A percentile compares a stretch with the other conserved stretches of the same genome.
phyloP scores from a whole-genome alignment of 2,888 invertebrate species.

The Drosophila putrida region DNA sequence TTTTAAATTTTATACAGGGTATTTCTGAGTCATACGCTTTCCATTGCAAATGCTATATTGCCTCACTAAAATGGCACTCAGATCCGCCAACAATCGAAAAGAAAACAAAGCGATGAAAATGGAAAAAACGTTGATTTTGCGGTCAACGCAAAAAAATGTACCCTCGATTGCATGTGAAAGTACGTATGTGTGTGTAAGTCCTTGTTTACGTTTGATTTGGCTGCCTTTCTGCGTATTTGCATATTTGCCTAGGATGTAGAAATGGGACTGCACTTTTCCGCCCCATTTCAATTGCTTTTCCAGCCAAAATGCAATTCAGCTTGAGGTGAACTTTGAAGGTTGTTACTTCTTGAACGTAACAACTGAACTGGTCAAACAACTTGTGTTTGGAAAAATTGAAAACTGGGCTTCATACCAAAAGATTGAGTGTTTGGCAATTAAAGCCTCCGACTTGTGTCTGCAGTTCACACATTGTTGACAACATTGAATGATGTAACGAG shows the following conservation, averaged over 20 bases:
- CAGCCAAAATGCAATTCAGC: conserved; percentile 22
- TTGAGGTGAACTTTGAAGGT: conserved; percentile 4
- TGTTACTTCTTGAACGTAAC: neutral
- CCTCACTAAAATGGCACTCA: conserved; percentile 31
- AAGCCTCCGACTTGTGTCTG: conserved; percentile 1
- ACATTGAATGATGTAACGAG: conserved; percentile 21
- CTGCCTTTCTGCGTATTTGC: conserved; percentile 33
- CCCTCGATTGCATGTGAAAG: neutral
- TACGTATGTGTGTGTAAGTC: neutral
- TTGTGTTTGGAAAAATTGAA: neutral
- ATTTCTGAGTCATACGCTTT: neutral
- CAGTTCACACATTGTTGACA: conserved; percentile 22
- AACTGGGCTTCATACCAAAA: neutral
- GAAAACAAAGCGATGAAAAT: conserved; percentile 28
- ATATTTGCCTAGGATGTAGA: conserved; percentile 55
- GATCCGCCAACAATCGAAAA: conserved; percentile 27
- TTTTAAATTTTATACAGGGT: neutral
- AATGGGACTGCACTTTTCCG: conserved; percentile 17
- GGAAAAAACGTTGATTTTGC: conserved; percentile 32
- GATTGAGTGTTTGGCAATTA: neutral
- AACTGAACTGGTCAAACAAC: conserved; percentile 3
- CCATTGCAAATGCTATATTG: conserved; percentile 13
- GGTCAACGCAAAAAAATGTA: conserved; percentile 26
- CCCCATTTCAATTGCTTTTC: conserved; percentile 13
- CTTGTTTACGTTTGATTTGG: conserved; percentile 34